Base-by-base conservation (phyloP, 2,888 invertebrate species). In the Arctia plantaginis region DNA sequence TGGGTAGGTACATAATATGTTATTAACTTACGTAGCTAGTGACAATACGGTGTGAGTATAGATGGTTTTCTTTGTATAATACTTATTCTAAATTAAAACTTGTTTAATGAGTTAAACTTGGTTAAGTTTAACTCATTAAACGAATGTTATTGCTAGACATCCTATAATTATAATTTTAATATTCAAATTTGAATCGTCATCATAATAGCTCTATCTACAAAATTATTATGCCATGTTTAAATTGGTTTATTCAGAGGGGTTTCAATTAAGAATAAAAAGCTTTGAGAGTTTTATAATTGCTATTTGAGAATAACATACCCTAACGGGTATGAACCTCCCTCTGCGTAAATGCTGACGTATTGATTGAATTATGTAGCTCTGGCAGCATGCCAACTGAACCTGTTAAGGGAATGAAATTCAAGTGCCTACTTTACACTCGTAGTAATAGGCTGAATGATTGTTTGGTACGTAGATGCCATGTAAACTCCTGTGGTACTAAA, bases 351-450 rank as follows among this genome's bases (percentile, higher is more conserved):
- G 73, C 59, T 81, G 81, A 82, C 82, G 83, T 87, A 88, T 89
- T 88, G 86, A 87, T 90, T 89, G 81, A 85, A 88, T 86, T 85
- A 84, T 83, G 87, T 85, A 86, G 72, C 82, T 77, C 75, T 90
- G 90, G 90, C 86, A 44, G 30, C 23, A 18, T 12, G 85, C 90
- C 90, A 89, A 84, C 80, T 72, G 69, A 62, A 67, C 79, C 83
- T 80, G 82, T 85, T 85, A 83, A 68, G 80, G 82, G 79, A 84
- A 88, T 88, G 86, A 86, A 88, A 86, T 85, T 87, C 83, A 80
- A 84, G 80, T 75, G 59, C 51, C 75, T 83, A 83, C 81, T 85
- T 86, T 85, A 86, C 85, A 85, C 83, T 83, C 71, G 74, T 85
- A 80, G 76, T 83, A 83, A 71, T 59, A 66, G 30, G 33, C 71